Conservation (phyloP, 2,113 vertebrate genomes). For the Chlamydotis undulata region DNA sequence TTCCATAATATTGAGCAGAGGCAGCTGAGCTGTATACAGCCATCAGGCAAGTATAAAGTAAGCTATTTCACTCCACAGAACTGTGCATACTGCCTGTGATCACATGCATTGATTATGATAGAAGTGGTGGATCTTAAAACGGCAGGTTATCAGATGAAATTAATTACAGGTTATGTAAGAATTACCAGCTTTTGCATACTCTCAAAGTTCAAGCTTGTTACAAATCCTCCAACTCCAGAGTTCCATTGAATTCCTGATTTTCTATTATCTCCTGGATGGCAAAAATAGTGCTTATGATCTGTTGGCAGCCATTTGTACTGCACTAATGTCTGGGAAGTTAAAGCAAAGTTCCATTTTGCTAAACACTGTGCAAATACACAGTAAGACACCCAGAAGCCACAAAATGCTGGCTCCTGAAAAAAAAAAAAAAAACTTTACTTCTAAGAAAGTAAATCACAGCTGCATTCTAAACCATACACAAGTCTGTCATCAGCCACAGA, state of each 20-base stretch:
- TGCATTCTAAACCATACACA: conserved; percentile 1
- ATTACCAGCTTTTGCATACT: not conserved
- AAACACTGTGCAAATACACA: not conserved
- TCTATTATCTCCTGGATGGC: not conserved
- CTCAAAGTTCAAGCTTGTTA: not conserved
- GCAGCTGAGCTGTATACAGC: not conserved
- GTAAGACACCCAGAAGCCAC: not conserved
- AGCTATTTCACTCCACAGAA: not conserved
- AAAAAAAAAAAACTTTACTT: not conserved
- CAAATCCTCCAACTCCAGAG: not conserved
- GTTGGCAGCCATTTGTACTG: not conserved
- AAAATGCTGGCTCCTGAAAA: not conserved
- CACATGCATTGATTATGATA: not conserved
- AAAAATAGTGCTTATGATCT: not conserved
- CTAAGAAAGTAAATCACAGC: conserved; percentile 41
- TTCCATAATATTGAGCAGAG: not conserved
- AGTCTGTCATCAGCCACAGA: not conserved
- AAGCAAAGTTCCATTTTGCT: not conserved
- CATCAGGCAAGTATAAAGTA: fast-evolving
- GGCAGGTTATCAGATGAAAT: not conserved
- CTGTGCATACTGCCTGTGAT: not conserved
- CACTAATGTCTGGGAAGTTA: not conserved
- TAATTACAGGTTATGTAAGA: not conserved
- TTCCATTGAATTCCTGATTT: not conserved
- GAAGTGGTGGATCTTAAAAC: not conserved